Evolutionary conservation across 2,113 vertebrate genomes (phyloP).

Genomic region (Oreochromis spilurus): DNA sequence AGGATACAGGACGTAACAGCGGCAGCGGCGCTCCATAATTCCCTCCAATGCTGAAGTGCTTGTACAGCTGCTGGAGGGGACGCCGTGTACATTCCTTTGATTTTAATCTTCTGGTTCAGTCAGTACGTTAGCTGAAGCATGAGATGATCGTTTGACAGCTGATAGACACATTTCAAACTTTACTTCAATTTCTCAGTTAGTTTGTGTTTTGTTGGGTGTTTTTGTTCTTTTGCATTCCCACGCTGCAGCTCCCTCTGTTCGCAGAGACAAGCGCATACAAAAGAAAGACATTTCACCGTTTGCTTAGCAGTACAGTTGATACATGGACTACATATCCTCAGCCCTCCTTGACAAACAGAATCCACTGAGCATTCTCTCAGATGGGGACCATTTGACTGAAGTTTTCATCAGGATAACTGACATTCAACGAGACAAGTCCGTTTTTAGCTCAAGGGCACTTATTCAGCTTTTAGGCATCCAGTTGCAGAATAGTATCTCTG

Average conservation of each 20-base stretch:
- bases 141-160: neutral
- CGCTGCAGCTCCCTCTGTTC: neutral
- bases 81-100: conserved; percentile 43
- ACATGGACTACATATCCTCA: neutral
- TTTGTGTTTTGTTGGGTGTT: neutral
- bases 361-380: neutral
- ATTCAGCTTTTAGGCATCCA: neutral
- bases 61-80: neutral
- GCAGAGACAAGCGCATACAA: neutral
- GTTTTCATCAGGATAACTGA: neutral
- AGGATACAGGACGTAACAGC: neutral
- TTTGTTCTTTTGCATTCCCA: conserved; percentile 12
- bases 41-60: neutral
- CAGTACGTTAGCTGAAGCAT: conserved; percentile 12
- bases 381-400: neutral
- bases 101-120: conserved; percentile 20
- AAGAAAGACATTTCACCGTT: neutral
- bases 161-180: neutral
- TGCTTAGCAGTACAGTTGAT: neutral
- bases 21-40: conserved; percentile 5
- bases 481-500: neutral
- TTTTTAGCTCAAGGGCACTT: neutral
- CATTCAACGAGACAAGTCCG: neutral
- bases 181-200: neutral
- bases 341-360: neutral